phyloP scores from a whole-genome alignment of 2,113 vertebrate species.

The Tragelaphus imberbis region DNA sequence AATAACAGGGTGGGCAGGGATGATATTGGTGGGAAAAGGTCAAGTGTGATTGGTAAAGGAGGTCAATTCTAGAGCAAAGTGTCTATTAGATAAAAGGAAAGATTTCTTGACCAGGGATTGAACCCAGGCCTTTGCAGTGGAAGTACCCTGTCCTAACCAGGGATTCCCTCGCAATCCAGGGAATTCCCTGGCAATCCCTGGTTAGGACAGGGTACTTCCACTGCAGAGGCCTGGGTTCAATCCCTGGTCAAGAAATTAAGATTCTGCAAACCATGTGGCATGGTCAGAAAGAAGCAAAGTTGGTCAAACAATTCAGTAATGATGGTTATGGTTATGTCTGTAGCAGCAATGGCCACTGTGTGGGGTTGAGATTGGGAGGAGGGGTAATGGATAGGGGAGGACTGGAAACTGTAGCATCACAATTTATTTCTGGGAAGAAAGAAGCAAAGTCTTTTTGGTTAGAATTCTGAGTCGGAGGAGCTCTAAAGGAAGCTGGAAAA shows the following conservation, averaged over 20 bases:
- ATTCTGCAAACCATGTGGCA: background rate
- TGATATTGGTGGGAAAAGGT: background rate
- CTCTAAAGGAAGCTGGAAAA: background rate
- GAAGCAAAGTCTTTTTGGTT: background rate
- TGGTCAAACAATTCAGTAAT: background rate
- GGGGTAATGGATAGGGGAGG: background rate
- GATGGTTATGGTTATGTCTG: background rate
- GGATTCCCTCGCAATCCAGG: no score
- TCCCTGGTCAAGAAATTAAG: background rate
- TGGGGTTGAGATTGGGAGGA: background rate
- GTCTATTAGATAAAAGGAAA: background rate
- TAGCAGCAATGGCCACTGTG: background rate
- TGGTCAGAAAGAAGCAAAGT: background rate
- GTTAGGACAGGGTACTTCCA: background rate
- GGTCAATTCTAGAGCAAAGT: background rate
- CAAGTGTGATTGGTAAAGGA: background rate
- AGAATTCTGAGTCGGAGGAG: background rate
- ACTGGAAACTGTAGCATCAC: no score
- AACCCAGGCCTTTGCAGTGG: no score
- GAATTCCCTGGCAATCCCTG: background rate
- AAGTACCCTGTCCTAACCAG: no score
- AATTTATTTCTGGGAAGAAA: background rate
- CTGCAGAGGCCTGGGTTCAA: background rate
- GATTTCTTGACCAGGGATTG: no score
- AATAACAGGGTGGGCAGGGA: background rate